These are phyloP conservation scores for Cosmia pyralina DNA, from an alignment of 2,888 invertebrate genomes.

Conservation along the genomic window DNA sequence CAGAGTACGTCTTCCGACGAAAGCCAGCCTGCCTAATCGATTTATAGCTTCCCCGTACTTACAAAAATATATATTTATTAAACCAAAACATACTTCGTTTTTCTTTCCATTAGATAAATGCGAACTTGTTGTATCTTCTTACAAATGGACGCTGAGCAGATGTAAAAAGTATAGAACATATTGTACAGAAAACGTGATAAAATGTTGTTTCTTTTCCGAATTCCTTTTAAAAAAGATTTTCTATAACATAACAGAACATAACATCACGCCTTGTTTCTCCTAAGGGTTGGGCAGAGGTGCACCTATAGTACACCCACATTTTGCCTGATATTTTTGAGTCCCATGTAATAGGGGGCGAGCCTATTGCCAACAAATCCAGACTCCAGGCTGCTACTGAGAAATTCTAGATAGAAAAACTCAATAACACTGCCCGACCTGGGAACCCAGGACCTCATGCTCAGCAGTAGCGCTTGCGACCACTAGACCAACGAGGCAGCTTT, in stretches of 20 bases:
- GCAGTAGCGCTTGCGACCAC: no score
- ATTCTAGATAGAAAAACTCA: no score
- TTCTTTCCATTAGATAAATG: conserved; percentile 72
- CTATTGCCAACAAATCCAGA: no score
- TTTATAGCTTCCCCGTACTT: conserved; percentile 78
- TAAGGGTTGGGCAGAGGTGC: no score
- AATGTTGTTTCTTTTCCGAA: background rate
- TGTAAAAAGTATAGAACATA: conserved; percentile 6
- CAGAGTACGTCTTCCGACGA: conserved; percentile 76
- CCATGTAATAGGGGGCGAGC: no score
- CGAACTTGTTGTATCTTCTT: conserved; percentile 54
- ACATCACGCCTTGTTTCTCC: no score
- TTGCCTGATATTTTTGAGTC: no score
- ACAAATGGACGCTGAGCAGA: conserved; percentile 47
- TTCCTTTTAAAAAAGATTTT: background rate
- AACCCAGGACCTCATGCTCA: no score
- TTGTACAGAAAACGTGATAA: background rate
- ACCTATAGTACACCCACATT: no score
- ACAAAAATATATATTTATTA: conserved; percentile 77
- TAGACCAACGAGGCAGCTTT: background rate
- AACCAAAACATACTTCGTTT: conserved; percentile 73
- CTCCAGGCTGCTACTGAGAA: no score
- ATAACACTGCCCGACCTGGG: no score
- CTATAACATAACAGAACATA: no score
- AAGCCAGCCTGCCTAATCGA: conserved; percentile 85